These are phyloP conservation scores for cattle (Bos taurus) DNA, from an alignment of 2,113 vertebrate genomes.

Conservation along the genomic window DNA sequence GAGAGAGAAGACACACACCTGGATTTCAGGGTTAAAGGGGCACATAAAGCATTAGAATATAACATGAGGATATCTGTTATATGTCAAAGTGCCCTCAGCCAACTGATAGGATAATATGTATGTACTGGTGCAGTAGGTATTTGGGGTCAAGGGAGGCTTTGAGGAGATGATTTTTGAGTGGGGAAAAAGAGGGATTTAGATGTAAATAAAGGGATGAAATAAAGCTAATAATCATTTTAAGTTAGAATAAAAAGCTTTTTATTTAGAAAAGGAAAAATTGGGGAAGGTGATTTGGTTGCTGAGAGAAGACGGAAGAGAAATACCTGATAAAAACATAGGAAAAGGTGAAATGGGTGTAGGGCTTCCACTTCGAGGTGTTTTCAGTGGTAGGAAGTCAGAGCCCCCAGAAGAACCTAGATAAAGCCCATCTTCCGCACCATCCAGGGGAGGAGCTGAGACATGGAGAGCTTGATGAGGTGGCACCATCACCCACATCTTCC, in stretches of 20 bases:
- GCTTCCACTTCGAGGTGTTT: not conserved
- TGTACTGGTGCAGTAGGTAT: rapidly evolving
- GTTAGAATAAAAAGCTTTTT: not conserved
- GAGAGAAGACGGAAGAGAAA: not conserved
- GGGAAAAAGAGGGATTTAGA: not conserved
- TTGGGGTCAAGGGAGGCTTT: not conserved
- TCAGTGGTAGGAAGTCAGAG: not conserved
- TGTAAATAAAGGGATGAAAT: not conserved
- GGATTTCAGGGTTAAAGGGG: not conserved
- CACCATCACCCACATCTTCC: not conserved
- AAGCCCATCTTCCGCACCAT: not conserved
- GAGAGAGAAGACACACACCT: not conserved
- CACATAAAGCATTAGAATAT: not conserved
- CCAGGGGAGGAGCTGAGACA: rapidly evolving
- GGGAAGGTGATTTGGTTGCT: not conserved
- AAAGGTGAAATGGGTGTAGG: not conserved
- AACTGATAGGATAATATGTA: rapidly evolving
- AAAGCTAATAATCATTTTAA: not conserved
- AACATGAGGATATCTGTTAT: not conserved
- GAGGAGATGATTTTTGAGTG: not conserved
- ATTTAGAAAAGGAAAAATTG: not conserved
- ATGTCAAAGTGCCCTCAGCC: not conserved
- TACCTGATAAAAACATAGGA: not conserved
- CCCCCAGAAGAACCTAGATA: not conserved
- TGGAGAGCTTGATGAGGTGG: rapidly evolving